Evolutionary conservation across 1,140 invertebrate species (phyloP).

Genomic region (Scaptomyza hsui): DNA sequence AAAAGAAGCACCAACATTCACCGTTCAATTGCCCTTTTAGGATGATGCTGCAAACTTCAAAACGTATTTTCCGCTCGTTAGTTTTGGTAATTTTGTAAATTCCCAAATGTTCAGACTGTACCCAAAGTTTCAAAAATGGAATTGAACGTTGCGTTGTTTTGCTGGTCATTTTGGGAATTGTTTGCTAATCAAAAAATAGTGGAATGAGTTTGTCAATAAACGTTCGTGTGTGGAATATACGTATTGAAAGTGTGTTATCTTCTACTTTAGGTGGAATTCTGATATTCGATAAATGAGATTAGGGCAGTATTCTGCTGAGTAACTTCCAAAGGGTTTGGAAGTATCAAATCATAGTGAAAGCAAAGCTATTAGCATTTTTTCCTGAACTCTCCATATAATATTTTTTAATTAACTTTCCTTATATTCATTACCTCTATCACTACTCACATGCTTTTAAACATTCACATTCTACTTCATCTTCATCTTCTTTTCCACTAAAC

Average conservation of each 20-base stretch:
- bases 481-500: neutral
- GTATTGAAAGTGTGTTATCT: neutral
- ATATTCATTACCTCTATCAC: too few relatives aligned
- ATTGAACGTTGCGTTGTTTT: constrained; percentile 20
- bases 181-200: constrained; percentile 26
- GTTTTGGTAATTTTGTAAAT: constrained; percentile 42
- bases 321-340: too few relatives aligned
- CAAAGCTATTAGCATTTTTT: too few relatives aligned
- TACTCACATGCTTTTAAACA: neutral
- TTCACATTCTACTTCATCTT: neutral
- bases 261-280: neutral
- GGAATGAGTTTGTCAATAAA: constrained; percentile 2
- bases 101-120: constrained; percentile 41
- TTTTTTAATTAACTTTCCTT: too few relatives aligned
- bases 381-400: too few relatives aligned
- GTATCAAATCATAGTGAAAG: too few relatives aligned
- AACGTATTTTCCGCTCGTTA: constrained; percentile 77
- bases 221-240: constrained; percentile 12
- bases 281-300: too few relatives aligned
- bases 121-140: neutral
- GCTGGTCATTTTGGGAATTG: constrained; percentile 60
- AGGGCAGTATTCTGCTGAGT: too few relatives aligned
- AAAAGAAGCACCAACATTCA: neutral
- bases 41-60: constrained; percentile 69
- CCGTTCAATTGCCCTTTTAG: constrained; percentile 28